Base-by-base conservation (phyloP, 2,888 invertebrate species). In the Mythimna vitellina region DNA sequence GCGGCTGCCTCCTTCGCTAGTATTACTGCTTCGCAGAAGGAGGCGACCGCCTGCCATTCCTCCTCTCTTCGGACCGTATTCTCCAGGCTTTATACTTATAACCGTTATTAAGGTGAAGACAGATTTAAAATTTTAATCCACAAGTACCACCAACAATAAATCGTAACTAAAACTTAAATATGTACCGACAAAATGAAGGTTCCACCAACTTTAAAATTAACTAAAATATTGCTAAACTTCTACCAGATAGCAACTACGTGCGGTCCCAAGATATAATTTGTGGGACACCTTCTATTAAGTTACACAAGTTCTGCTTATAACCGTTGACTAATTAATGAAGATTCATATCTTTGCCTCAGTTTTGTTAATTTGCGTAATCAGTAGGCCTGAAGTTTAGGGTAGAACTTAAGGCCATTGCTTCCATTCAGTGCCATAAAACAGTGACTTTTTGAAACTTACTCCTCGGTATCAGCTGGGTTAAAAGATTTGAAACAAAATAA, bases 181-280 rank as follows among this genome's bases (percentile, higher is more conserved):
- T 6, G 46, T 46, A 46, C 17, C 17, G 46, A 46, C 17, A n/a
- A 58, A 70, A 68, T 58, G 35, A 49, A 69, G 51, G 58, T 56
- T 25, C 20, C 20, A n/a, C 25, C 8, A 70, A 84, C 63, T 81
- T 65, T 69, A 56, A 78, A 78, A 82, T 69, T 56, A 72, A 66
- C 70, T 82, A 75, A 84, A 84, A 78, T 82, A 82, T 78, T 71
- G 56, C 70, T n/a, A 42, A 85, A 85, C 58, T 82, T 82, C 17
- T 20, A 29, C 22, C 7, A 61, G 38, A 64, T 54, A 46, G 53
- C 65, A 66, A 63, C 77, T 63, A 78, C 42, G 62, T 58, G 67
- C 29, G 61, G 82, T 68, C 79, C 72, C 72, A 9, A 51, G 82
- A 78, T 68, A 71, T 82, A 42, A 80, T 80, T 67, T 63, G 61